Evolutionary conservation across 2,113 vertebrate genomes (phyloP), one percentile per base, ranked within the genome.

Genomic region (Coryphaenoides rupestris): DNA sequence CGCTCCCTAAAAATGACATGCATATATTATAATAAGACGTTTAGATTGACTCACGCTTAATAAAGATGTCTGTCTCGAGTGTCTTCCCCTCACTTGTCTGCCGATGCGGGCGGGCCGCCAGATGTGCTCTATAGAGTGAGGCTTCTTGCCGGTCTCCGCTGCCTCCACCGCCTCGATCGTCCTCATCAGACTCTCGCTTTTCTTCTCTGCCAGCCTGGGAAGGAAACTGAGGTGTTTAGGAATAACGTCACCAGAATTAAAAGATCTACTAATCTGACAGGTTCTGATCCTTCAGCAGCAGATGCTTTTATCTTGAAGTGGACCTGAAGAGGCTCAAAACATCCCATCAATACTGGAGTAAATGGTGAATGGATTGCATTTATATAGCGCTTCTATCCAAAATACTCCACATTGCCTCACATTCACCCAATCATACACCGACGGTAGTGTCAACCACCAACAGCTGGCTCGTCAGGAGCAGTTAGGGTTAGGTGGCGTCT

Each of bases 21-120:
- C 2, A 21, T 19, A 40, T 1, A 13, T 3, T 3, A 12, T 19
- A 12, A 1, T 47, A 19, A 46, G 33, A 5, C 14, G 55, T 23
- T n/a, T 13, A 40, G 33, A 40, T 40, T 16, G 15, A 69, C 83
- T 73, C 71, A 88, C 85, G 7, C 75, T 78, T 56, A 82, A 69
- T 66, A 87, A 78, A 60, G 80, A 79, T 2, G 79, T 82, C 67
- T 84, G 78, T 26, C 84, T 78, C 5, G 56, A 66, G 55, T 85
- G 76, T 61, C 78, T 82, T 54, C 78, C 79, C 23, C 68, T 81
- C 88, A 93, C 91, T 88, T 93, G 91, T 80, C 87, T 83, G 63
- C 83, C 86, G 45, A 88, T 80, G 73, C 87, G 84, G 40, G 88
- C 75, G 1, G 82, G 77, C 17, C 82, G 85, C 86, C 90, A 90